These are phyloP conservation scores for Dendroctonus ponderosae DNA, from an alignment of 1,140 invertebrate genomes.

Conservation along the genomic window DNA sequence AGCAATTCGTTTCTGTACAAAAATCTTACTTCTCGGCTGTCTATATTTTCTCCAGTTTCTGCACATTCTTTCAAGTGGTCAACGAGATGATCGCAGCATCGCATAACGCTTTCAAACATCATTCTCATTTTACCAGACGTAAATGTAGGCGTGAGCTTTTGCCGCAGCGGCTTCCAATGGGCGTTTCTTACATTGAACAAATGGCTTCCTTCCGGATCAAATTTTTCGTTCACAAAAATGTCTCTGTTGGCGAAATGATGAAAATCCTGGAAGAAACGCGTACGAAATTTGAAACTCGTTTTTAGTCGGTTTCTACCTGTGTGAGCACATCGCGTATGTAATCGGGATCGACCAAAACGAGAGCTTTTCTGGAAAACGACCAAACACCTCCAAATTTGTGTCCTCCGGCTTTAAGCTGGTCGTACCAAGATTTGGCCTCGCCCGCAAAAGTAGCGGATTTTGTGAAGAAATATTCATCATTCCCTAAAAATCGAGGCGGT, in stretches of 20 bases:
- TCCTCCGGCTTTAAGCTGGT: slow-evolving; percentile 42
- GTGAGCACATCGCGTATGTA: slow-evolving; percentile 53
- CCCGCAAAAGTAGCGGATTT: neutral
- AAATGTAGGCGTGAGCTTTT: slow-evolving; percentile 54
- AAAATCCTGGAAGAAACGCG: slow-evolving; percentile 49
- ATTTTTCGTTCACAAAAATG: slow-evolving; percentile 47
- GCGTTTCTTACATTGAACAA: slow-evolving; percentile 52
- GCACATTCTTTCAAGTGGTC: slow-evolving; percentile 40
- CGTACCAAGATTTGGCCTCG: slow-evolving; percentile 38
- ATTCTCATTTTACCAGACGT: slow-evolving; percentile 55
- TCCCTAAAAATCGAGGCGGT: too few relatives aligned
- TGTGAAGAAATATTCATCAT: too few relatives aligned
- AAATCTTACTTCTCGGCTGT: slow-evolving; percentile 11
- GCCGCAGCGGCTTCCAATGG: slow-evolving; percentile 54
- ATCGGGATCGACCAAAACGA: slow-evolving; percentile 52
- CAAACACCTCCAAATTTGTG: slow-evolving; percentile 38
- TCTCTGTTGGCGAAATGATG: slow-evolving; percentile 53
- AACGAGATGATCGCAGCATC: slow-evolving; percentile 45
- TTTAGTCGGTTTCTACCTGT: slow-evolving; percentile 37
- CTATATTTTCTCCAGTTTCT: slow-evolving; percentile 5
- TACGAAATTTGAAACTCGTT: slow-evolving; percentile 33
- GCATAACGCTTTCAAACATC: slow-evolving; percentile 49
- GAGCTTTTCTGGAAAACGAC: slow-evolving; percentile 28
- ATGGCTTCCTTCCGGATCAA: slow-evolving; percentile 50
- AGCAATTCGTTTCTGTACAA: neutral